Evolutionary conservation across 1,140 invertebrate genomes (phyloP).

Genomic region (Drosophila micromelanica): DNA sequence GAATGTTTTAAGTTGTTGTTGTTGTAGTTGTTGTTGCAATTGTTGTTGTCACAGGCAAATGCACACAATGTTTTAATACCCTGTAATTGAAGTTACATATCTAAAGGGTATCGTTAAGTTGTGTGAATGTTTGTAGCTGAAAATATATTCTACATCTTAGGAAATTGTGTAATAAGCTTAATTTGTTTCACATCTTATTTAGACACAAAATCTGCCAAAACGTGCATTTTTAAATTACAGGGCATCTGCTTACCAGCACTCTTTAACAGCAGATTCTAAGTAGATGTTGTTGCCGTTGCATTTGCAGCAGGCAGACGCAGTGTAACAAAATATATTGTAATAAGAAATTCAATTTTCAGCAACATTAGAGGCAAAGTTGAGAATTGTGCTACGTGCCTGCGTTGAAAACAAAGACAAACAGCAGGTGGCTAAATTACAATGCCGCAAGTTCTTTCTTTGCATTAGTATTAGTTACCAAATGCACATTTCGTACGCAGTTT

Average conservation of each 20-base stretch:
- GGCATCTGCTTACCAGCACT: not conserved
- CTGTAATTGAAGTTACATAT: not conserved
- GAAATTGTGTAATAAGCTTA: too few relatives aligned
- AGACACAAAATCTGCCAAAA: not conserved
- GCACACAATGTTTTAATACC: slow-evolving; percentile 42
- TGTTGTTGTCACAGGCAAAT: slow-evolving; percentile 23
- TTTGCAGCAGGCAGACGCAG: slow-evolving; percentile 31
- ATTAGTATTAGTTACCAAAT: slow-evolving; percentile 43
- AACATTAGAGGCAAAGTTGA: slow-evolving; percentile 76
- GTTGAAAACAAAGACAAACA: slow-evolving; percentile 37
- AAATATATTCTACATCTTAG: too few relatives aligned
- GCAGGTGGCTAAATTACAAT: slow-evolving; percentile 60
- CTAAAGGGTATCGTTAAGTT: not conserved
- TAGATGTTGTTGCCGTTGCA: slow-evolving; percentile 16
- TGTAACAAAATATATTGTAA: slow-evolving; percentile 49
- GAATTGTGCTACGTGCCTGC: slow-evolving; percentile 54
- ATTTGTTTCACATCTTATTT: not conserved
- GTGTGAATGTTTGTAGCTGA: too few relatives aligned
- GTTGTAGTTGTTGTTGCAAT: slow-evolving; percentile 13
- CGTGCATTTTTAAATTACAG: not conserved
- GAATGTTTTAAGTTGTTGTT: slow-evolving; percentile 27
- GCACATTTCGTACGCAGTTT: slow-evolving; percentile 29
- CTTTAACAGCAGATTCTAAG: too few relatives aligned
- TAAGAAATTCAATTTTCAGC: slow-evolving; percentile 83
- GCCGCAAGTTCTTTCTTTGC: slow-evolving; percentile 37